phyloP scores from a whole-genome alignment of 2,797 vertebrate species.

The Gobionotothen gibberifrons region DNA sequence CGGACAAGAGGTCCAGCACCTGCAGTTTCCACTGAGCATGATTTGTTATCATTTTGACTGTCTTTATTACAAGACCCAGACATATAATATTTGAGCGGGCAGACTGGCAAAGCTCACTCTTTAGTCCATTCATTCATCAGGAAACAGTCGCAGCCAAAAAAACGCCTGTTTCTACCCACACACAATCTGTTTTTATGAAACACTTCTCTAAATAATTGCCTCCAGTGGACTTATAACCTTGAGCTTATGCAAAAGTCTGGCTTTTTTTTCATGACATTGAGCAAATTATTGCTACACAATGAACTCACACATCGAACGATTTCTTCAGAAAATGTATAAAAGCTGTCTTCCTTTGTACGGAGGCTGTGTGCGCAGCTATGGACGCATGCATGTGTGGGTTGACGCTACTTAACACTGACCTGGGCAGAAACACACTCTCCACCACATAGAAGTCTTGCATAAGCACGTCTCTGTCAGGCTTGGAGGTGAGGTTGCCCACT shows the following conservation, averaged over 20 bases:
- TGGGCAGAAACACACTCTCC: slow-evolving; percentile 97
- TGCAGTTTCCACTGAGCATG: slow-evolving; percentile 35
- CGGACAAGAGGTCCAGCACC: neutral
- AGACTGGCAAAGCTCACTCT: slow-evolving; percentile 15
- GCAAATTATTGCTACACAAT: slow-evolving; percentile 11
- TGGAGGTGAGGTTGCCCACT: slow-evolving; percentile 97
- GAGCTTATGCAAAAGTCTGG: slow-evolving; percentile 29
- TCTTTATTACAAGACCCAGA: slow-evolving; percentile 37
- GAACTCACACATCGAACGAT: neutral
- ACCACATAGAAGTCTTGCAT: slow-evolving; percentile 99
- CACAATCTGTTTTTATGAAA: slow-evolving; percentile 45
- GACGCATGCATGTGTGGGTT: slow-evolving; percentile 1
- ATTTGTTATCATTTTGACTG: slow-evolving; percentile 37
- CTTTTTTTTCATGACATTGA: slow-evolving; percentile 20
- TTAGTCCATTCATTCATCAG: slow-evolving; percentile 42
- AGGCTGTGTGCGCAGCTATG: neutral
- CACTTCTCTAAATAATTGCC: slow-evolving; percentile 35
- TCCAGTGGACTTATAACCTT: slow-evolving; percentile 38
- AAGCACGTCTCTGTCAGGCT: slow-evolving; percentile 97
- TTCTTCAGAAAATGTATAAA: slow-evolving; percentile 2
- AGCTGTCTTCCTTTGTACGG: neutral
- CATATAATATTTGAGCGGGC: slow-evolving; percentile 21
- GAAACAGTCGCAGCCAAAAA: slow-evolving; percentile 31
- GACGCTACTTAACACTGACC: slow-evolving; percentile 81
- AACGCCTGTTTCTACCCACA: slow-evolving; percentile 47